Conservation (phyloP, 2,888 invertebrate species). For the Drosophila affinis region DNA sequence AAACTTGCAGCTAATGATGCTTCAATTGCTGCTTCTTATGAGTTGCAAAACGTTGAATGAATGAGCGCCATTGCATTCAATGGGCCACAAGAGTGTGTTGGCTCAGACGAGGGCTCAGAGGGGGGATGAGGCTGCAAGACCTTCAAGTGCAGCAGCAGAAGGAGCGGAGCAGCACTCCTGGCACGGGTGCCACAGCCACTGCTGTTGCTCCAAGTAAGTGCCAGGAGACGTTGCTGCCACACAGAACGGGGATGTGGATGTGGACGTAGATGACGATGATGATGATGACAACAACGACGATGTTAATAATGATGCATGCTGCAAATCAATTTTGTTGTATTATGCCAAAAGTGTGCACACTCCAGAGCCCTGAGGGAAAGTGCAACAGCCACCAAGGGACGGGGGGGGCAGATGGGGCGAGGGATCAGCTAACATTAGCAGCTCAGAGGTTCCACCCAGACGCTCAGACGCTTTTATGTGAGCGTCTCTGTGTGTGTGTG, state of each 20-base stretch:
- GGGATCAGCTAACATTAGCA: conserved; percentile 30
- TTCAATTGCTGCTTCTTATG: conserved; percentile 71
- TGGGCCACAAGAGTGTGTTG: conserved; percentile 39
- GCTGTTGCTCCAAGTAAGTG: conserved; percentile 55
- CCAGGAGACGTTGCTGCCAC: conserved; percentile 31
- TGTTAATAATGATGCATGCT: conserved; percentile 78
- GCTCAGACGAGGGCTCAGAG: background rate
- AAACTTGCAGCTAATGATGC: conserved; percentile 76
- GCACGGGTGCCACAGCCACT: background rate
- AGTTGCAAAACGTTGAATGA: conserved; percentile 77
- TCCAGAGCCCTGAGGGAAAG: conserved; percentile 39
- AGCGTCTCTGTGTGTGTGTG: no score
- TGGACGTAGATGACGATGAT: conserved; percentile 12
- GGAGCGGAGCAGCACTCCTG: conserved; percentile 1
- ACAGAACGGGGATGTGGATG: conserved; percentile 1
- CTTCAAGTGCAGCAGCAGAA: conserved; percentile 42
- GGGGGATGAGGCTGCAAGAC: conserved; percentile 20
- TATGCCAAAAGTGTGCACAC: conserved; percentile 73
- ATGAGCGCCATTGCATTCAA: conserved; percentile 71
- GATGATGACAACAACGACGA: conserved; percentile 40
- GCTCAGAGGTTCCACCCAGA: conserved; percentile 53
- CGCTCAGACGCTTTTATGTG: conserved; percentile 67
- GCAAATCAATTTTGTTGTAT: conserved; percentile 81
- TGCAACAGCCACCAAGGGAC: conserved; percentile 27
- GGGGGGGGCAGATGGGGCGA: background rate